Percentiles rank a stretch among this genome's conserved stretches.
phyloP scores from a whole-genome alignment of 2,113 vertebrate genomes.

The human (Homo sapiens) region DNA sequence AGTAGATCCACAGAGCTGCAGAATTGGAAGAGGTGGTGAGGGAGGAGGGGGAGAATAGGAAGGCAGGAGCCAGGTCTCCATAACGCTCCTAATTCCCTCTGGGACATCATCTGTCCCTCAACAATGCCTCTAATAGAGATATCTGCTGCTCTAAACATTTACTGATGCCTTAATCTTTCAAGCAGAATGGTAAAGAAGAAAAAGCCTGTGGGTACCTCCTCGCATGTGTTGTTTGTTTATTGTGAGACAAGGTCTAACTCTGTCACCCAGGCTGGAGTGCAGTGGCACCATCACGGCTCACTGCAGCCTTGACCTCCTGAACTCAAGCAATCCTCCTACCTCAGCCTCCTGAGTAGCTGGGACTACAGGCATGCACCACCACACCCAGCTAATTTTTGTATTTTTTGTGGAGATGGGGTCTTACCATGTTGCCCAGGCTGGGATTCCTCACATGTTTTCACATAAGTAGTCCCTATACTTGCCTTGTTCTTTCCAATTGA shows the following conservation, averaged over 20 bases:
- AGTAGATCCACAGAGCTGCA: neutral
- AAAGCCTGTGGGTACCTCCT: neutral
- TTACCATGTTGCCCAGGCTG: too few relatives aligned
- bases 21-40: neutral
- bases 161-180: neutral
- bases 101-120: neutral
- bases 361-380: too few relatives aligned
- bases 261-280: too few relatives aligned
- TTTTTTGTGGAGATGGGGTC: too few relatives aligned
- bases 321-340: too few relatives aligned
- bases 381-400: too few relatives aligned
- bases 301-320: too few relatives aligned
- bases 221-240: neutral
- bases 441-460: neutral
- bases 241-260: too few relatives aligned
- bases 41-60: neutral
- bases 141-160: neutral
- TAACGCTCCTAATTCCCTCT: neutral
- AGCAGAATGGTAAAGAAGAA: neutral
- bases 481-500: constrained; percentile 45
- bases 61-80: too few relatives aligned
- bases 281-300: too few relatives aligned
- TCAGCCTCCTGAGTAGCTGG: too few relatives aligned
- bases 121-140: neutral
- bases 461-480: constrained; percentile 19